phyloP scores from a whole-genome alignment of 2,797 vertebrate species.

The Bradypodion ventrale region DNA sequence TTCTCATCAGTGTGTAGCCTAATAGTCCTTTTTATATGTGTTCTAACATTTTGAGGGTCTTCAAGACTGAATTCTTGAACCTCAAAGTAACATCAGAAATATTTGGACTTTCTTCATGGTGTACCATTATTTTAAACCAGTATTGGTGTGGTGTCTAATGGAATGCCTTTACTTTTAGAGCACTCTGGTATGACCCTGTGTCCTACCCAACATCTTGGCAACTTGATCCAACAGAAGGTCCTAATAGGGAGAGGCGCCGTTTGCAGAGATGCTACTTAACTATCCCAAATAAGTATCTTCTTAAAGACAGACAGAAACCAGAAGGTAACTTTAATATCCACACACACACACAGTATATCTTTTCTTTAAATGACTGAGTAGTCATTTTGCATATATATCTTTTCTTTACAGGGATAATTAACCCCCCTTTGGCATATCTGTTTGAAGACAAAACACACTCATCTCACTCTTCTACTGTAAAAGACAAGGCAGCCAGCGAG shows the following conservation, averaged over 20 bases:
- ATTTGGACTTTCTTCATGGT: neutral
- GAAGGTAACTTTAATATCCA: constrained; percentile 81
- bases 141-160: neutral
- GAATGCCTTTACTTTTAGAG: constrained; percentile 74
- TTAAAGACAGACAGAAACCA: constrained; percentile 89
- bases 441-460: constrained; percentile 98
- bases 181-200: constrained; percentile 92
- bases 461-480: constrained; percentile 96
- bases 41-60: neutral
- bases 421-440: constrained; percentile 89
- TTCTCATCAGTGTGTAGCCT: neutral
- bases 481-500: constrained; percentile 99
- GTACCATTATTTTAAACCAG: neutral
- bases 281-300: constrained; percentile 97
- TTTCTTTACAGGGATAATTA: constrained; percentile 80
- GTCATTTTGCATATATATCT: too few species aligned
- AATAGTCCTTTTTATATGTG: neutral
- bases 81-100: neutral
- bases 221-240: constrained; percentile 95
- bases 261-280: constrained; percentile 96
- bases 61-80: neutral
- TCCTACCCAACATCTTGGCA: constrained; percentile 97
- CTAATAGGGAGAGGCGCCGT: constrained; percentile 92
- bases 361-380: too few species aligned
- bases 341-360: too few species aligned